These are phyloP conservation scores for Drosophila tripunctata DNA, from an alignment of 2,888 invertebrate species.

Conservation along the genomic window DNA sequence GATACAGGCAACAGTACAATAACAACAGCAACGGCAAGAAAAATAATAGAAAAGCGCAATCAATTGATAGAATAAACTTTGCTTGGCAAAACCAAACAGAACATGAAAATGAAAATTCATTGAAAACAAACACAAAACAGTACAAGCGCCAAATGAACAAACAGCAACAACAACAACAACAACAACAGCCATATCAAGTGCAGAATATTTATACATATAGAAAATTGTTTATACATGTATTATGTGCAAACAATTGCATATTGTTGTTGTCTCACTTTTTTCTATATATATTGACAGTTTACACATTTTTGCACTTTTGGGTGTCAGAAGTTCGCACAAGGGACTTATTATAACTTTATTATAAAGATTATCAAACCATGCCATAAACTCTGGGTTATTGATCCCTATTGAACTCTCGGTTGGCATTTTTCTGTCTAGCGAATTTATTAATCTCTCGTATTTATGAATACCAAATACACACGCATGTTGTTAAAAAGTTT, in stretches of 20 bases:
- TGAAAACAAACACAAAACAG: slow-evolving; percentile 24
- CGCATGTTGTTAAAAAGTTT: slow-evolving; percentile 2
- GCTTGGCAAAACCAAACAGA: slow-evolving; percentile 5
- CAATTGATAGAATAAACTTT: slow-evolving; percentile 34
- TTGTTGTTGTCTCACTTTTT: neutral
- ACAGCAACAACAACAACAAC: neutral
- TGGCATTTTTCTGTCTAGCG: neutral
- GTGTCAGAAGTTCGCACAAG: slow-evolving; percentile 2
- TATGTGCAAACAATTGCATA: slow-evolving; percentile 3
- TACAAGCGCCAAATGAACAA: slow-evolving; percentile 25
- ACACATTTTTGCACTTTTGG: slow-evolving; percentile 26
- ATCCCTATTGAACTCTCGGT: neutral
- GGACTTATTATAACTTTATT: slow-evolving; percentile 17
- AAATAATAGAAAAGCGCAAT: slow-evolving; percentile 28
- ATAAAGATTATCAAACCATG: slow-evolving; percentile 9
- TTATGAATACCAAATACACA: neutral
- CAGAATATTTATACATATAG: slow-evolving; percentile 7
- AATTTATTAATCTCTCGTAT: slow-evolving; percentile 12
- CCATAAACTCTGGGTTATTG: neutral
- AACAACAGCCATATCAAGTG: slow-evolving; percentile 2
- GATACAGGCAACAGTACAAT: slow-evolving; percentile 4
- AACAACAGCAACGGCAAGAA: neutral
- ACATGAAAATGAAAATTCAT: slow-evolving; percentile 24
- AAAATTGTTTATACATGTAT: neutral
- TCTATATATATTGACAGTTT: slow-evolving; percentile 29